phyloP scores from a whole-genome alignment of 2,797 vertebrate genomes.

The Lithobates sylvaticus region DNA sequence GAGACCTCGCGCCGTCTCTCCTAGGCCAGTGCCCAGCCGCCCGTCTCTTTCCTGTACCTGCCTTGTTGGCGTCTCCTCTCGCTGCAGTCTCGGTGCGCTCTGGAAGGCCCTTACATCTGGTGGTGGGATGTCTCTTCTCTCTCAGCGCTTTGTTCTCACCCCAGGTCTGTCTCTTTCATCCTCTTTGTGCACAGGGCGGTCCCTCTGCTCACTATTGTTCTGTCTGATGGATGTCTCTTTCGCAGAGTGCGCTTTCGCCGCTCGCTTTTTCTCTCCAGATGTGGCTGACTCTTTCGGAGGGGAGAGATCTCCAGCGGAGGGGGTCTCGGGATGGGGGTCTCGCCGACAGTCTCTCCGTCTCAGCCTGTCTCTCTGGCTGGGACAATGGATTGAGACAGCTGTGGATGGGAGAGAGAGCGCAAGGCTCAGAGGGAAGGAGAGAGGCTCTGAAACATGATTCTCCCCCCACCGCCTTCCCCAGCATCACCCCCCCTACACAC shows the following conservation, averaged over 20 bases:
- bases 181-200: constrained; percentile 51
- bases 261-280: constrained; percentile 32
- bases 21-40: constrained; percentile 10
- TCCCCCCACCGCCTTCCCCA: constrained; percentile 59
- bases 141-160: constrained; percentile 43
- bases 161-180: constrained; percentile 31
- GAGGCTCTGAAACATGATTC: constrained; percentile 69
- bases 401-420: constrained; percentile 53
- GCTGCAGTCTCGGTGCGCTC: neutral
- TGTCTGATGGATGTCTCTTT: constrained; percentile 43
- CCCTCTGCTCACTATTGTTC: constrained; percentile 35
- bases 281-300: neutral
- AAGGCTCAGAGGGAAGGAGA: constrained; percentile 57
- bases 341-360: constrained; percentile 13
- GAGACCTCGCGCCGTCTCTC: constrained; percentile 21
- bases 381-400: constrained; percentile 61
- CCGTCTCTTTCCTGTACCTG: constrained; percentile 12
- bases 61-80: neutral
- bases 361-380: constrained; percentile 45
- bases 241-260: neutral
- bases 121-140: constrained; percentile 25
- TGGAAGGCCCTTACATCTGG: neutral
- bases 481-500: constrained; percentile 23
- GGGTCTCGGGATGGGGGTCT: constrained; percentile 45
- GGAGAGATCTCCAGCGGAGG: neutral